phyloP scores from a whole-genome alignment of 2,888 invertebrate species.

The Pseudoips prasinana region DNA sequence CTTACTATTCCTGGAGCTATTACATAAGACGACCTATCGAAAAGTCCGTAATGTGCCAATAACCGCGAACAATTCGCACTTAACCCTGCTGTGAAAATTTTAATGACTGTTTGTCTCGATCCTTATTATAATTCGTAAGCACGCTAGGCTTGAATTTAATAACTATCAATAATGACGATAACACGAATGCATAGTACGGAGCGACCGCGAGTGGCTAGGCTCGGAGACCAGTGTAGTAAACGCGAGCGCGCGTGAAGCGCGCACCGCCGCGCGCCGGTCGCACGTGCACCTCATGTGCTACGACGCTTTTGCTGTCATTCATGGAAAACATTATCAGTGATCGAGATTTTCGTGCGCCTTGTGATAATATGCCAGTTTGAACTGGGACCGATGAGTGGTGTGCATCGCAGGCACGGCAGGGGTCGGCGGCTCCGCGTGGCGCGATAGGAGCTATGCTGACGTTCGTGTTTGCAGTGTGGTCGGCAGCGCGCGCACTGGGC shows the following conservation, averaged over 20 bases:
- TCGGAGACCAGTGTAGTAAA: slow-evolving; percentile 58
- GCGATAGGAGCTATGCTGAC: slow-evolving; percentile 80
- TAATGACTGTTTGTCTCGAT: slow-evolving; percentile 34
- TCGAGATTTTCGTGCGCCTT: slow-evolving; percentile 39
- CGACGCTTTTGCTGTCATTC: slow-evolving; percentile 34
- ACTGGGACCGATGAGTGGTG: slow-evolving; percentile 56
- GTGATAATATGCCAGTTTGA: slow-evolving; percentile 39
- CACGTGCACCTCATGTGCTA: slow-evolving; percentile 51
- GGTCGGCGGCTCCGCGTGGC: slow-evolving; percentile 58
- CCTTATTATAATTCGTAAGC: slow-evolving; percentile 32
- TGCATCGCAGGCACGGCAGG: slow-evolving; percentile 55
- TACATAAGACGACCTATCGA: slow-evolving; percentile 26
- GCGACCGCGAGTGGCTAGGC: slow-evolving; percentile 49
- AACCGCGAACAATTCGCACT: slow-evolving; percentile 29
- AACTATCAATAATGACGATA: slow-evolving; percentile 68
- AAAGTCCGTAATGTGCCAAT: slow-evolving; percentile 26
- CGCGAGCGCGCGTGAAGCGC: slow-evolving; percentile 65
- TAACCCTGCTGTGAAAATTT: slow-evolving; percentile 22
- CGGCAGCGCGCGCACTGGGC: slow-evolving; percentile 82
- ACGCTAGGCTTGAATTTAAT: slow-evolving; percentile 42
- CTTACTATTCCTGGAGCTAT: slow-evolving; percentile 18
- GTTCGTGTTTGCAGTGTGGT: slow-evolving; percentile 84
- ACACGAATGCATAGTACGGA: slow-evolving; percentile 54
- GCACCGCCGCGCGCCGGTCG: slow-evolving; percentile 37
- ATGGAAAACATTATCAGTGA: slow-evolving; percentile 29